Evolutionary conservation across 1,140 invertebrate genomes (phyloP), one percentile per base, ranked within the genome.

Genomic region (Drosophila suzukii): DNA sequence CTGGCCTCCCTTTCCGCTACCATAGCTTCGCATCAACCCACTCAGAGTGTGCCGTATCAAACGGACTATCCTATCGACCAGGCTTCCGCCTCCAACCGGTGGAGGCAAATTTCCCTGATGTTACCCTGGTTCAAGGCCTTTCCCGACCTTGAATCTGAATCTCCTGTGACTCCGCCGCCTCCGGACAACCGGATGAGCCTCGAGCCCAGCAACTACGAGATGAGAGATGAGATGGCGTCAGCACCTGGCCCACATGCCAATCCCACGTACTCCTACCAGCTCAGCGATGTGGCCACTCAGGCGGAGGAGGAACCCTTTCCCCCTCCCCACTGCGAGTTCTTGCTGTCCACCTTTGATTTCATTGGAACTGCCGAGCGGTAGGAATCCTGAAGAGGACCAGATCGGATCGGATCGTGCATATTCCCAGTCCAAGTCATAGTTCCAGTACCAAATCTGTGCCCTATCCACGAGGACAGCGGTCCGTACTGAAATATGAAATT

Each of bases 41-140:
- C 3, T 4, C 11, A 8, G 1, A 6, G 12, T 4, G 57, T 17
- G 24, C 34, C 56, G n/a, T 15, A 7, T 0, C n/a, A 7, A 8
- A 15, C 15, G 10, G 4, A 30, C 7, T n/a, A 43, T n/a, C 6
- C 4, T 3, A 12, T 5, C 10, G 43, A 70, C 7, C 2, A 13
- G 1, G 4, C 20, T 36, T 10, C 43, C 2, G 17, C n/a, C 6
- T n/a, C 47, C 4, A 36, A 41, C 10, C 41, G 49, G 12, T 72
- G 66, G 68, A 65, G 15, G 3, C 30, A 38, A 12, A 27, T 65
- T 0, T 44, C 59, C 4, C 24, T 65, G 20, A 50, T 43, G 43
- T 3, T 72, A 30, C 53, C 68, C 36, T 58, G 53, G 41, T 39
- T 71, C n/a, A 38, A 58, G 20, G 27, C 11, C 13, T 38, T 38